A percentile compares a stretch with the other conserved stretches of the same genome.
These are phyloP conservation scores for Maniola hyperantus DNA, from an alignment of 2,888 invertebrate genomes.

Conservation along the genomic window DNA sequence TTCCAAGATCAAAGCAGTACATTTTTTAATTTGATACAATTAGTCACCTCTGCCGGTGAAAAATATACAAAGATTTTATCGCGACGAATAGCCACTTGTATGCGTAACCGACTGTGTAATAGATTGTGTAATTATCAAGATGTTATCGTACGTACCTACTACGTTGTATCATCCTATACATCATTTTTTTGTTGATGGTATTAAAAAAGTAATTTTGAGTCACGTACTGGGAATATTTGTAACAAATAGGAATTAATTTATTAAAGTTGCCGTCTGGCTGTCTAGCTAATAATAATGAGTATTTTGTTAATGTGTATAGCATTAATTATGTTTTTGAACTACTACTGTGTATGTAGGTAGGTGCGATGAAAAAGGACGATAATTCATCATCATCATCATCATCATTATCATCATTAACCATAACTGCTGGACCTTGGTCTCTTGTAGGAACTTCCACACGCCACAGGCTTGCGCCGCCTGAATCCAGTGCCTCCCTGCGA, in stretches of 20 bases:
- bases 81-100: slow-evolving; percentile 8
- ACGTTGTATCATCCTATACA: neutral
- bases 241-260: slow-evolving; percentile 16
- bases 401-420: too few species aligned
- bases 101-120: slow-evolving; percentile 20
- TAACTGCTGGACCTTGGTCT: too few species aligned
- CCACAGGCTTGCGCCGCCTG: too few species aligned
- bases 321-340: neutral
- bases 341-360: neutral
- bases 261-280: neutral
- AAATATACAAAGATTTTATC: slow-evolving; percentile 36
- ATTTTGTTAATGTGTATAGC: neutral
- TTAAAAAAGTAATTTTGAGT: slow-evolving; percentile 11
- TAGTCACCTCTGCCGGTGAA: slow-evolving; percentile 34
- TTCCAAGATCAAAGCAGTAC: slow-evolving; percentile 27
- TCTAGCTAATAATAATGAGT: neutral
- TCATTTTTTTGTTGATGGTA: slow-evolving; percentile 10
- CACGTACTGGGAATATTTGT: slow-evolving; percentile 10
- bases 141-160: slow-evolving; percentile 8
- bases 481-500: too few species aligned
- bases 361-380: neutral
- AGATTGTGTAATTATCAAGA: slow-evolving; percentile 27
- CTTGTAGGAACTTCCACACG: too few species aligned
- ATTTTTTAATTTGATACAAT: slow-evolving; percentile 22
- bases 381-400: too few species aligned